Evolutionary conservation across 2,888 invertebrate species (phyloP).

Genomic region (Coelogynopora nodosa): DNA sequence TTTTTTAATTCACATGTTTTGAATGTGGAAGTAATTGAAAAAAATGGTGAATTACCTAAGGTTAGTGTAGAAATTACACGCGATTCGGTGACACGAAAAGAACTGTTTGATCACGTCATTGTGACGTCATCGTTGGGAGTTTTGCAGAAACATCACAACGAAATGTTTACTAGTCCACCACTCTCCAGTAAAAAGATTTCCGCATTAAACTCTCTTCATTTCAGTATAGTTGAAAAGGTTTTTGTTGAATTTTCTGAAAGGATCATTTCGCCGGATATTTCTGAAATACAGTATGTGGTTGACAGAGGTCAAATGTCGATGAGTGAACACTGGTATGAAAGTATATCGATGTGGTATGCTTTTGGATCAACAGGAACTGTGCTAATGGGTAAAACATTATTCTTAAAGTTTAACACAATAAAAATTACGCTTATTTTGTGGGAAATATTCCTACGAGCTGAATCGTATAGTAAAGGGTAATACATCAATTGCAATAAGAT

Average conservation of each 20-base stretch:
- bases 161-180: background rate
- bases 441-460: too few relatives aligned
- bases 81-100: background rate
- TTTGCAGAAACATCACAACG: background rate
- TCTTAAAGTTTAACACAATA: background rate
- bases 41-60: background rate
- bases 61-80: background rate
- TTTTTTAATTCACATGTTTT: background rate
- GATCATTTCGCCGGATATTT: background rate
- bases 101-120: background rate
- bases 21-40: background rate
- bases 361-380: background rate
- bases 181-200: background rate
- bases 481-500: too few relatives aligned
- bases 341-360: background rate
- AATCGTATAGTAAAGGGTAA: too few relatives aligned
- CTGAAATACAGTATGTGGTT: background rate
- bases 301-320: background rate
- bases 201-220: background rate
- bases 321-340: background rate
- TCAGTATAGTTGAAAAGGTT: background rate
- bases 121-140: constrained; percentile 12
- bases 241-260: background rate
- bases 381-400: background rate
- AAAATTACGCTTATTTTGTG: background rate